Percentiles rank a stretch among this genome's conserved stretches.
Evolutionary conservation across 2,113 vertebrate genomes (phyloP).

Genomic region (Gasterosteus nipponicus): DNA sequence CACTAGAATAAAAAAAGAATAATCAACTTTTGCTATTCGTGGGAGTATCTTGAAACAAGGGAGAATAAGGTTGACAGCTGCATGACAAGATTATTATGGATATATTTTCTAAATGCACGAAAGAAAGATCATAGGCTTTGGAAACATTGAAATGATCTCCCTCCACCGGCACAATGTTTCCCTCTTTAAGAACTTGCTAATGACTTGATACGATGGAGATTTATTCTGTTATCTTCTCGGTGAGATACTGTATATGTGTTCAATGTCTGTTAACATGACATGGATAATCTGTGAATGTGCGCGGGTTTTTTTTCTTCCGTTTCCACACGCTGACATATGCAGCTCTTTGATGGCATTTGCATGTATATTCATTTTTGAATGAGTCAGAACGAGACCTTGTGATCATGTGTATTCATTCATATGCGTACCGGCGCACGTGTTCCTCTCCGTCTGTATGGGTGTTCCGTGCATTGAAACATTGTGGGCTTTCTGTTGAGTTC

Average conservation of each 20-base stretch:
- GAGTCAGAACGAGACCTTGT: background rate
- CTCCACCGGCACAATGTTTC: background rate
- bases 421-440: background rate
- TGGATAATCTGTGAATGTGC: constrained; percentile 9
- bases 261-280: background rate
- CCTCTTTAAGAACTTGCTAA: too few species aligned
- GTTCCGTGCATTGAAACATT: constrained; percentile 11
- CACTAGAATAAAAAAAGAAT: background rate
- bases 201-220: background rate
- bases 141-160: background rate
- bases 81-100: background rate
- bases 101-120: background rate
- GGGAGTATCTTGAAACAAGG: background rate
- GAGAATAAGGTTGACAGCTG: background rate
- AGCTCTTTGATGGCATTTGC: background rate
- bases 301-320: background rate
- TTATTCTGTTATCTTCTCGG: background rate
- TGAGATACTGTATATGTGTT: background rate
- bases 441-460: background rate
- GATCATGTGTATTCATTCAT: background rate
- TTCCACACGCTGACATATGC: background rate
- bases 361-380: constrained; percentile 38
- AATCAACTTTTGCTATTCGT: background rate
- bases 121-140: background rate
- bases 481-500: constrained; percentile 51